These are phyloP conservation scores for Psephotus haematonotus DNA, from an alignment of 2,113 vertebrate species.

Conservation along the genomic window DNA sequence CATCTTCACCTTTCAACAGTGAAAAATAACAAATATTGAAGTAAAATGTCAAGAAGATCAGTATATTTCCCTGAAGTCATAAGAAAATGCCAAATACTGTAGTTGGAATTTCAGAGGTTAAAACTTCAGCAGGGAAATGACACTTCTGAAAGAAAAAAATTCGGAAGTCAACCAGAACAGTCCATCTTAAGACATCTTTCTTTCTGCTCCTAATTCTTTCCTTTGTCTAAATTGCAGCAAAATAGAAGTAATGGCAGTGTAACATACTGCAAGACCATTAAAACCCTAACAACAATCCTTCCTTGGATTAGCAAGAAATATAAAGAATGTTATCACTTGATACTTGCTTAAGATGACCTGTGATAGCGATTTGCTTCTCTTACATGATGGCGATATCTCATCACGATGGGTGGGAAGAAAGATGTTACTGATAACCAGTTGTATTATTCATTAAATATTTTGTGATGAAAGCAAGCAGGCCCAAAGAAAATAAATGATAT, in stretches of 20 bases:
- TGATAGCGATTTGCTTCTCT: background rate
- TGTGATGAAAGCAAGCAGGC: background rate
- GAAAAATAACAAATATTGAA: background rate
- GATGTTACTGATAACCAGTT: background rate
- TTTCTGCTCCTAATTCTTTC: background rate
- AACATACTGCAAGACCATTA: background rate
- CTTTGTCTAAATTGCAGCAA: background rate
- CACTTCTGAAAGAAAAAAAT: background rate
- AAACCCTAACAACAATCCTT: background rate
- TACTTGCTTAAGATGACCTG: background rate
- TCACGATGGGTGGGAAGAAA: background rate
- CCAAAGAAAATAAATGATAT: background rate
- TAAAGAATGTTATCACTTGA: background rate
- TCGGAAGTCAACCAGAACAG: background rate
- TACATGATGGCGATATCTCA: background rate
- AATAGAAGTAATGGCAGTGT: background rate
- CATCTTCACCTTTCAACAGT: background rate
- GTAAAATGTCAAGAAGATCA: background rate
- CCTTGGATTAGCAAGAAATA: background rate
- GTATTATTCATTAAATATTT: background rate
- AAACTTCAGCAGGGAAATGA: background rate
- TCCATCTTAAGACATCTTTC: background rate
- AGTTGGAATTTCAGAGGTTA: background rate
- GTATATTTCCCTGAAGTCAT: background rate
- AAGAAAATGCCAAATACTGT: background rate